phyloP scores from a whole-genome alignment of 1,140 invertebrate genomes.

The Colletes gigas region DNA sequence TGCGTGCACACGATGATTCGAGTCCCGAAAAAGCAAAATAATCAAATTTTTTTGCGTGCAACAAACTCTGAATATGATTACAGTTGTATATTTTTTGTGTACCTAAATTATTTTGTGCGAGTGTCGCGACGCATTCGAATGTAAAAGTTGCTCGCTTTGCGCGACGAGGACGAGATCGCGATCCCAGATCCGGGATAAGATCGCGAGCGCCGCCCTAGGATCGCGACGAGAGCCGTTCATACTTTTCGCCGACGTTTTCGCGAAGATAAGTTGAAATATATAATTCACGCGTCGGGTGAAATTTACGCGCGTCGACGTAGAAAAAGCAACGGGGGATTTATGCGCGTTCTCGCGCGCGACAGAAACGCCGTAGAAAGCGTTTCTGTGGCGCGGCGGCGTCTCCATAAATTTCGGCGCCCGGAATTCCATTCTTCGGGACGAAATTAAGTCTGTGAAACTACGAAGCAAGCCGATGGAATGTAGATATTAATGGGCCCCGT shows the following conservation, averaged over 20 bases:
- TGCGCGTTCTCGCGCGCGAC: neutral
- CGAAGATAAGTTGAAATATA: slow-evolving; percentile 8
- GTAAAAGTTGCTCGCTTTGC: neutral
- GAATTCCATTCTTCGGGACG: slow-evolving; percentile 16
- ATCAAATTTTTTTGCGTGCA: too few species aligned
- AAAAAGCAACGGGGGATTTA: slow-evolving; percentile 18
- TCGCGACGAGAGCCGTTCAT: neutral
- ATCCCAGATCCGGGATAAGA: neutral
- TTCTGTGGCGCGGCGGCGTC: slow-evolving; percentile 11
- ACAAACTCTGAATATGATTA: too few species aligned
- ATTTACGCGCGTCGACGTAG: neutral
- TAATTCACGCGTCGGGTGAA: neutral
- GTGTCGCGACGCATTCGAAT: too few species aligned
- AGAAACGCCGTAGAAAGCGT: slow-evolving; percentile 14
- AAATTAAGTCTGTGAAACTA: slow-evolving; percentile 36
- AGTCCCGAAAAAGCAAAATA: too few species aligned
- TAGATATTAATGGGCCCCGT: slow-evolving; percentile 23
- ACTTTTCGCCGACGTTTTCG: neutral
- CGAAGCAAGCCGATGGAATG: slow-evolving; percentile 28
- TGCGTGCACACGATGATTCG: too few species aligned
- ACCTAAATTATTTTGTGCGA: too few species aligned
- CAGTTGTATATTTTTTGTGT: too few species aligned
- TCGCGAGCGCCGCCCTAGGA: neutral
- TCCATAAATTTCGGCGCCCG: slow-evolving; percentile 35
- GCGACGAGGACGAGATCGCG: neutral